Conservation (phyloP, 1,140 invertebrate genomes). For the Aphidius gifuensis region DNA sequence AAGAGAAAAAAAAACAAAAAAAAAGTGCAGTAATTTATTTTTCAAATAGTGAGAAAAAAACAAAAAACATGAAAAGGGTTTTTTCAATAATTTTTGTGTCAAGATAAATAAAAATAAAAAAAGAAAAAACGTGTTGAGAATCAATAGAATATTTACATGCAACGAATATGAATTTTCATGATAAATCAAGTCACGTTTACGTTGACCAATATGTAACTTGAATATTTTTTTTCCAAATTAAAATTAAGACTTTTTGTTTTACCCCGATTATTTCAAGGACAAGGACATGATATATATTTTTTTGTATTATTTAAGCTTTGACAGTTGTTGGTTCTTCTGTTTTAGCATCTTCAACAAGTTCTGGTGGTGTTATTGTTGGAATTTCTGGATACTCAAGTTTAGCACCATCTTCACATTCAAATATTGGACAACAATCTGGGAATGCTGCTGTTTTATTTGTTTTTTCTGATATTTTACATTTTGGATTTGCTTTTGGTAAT, state of each 20-base stretch:
- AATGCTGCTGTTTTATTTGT: constrained; percentile 85
- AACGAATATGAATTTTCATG: neutral
- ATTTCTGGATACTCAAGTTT: constrained; percentile 83
- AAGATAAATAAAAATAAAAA: neutral
- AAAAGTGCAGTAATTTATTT: neutral
- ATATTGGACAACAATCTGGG: constrained; percentile 79
- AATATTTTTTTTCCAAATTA: neutral
- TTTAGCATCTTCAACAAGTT: constrained; percentile 50
- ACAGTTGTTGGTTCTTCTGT: constrained; percentile 23
- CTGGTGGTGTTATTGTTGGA: constrained; percentile 61
- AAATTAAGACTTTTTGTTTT: neutral
- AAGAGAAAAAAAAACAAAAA: neutral
- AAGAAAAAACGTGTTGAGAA: neutral
- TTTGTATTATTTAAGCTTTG: constrained; percentile 27
- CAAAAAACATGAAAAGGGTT: no score
- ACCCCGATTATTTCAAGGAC: constrained; percentile 2
- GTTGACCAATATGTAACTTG: neutral
- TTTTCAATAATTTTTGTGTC: neutral
- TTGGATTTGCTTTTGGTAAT: constrained; percentile 77
- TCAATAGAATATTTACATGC: neutral
- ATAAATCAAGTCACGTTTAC: constrained; percentile 3
- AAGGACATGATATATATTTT: constrained; percentile 4
- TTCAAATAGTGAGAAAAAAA: neutral
- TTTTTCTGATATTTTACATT: constrained; percentile 80
- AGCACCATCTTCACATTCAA: constrained; percentile 79